These are phyloP conservation scores for Halictus rubicundus DNA, from an alignment of 1,140 invertebrate genomes.

Conservation along the genomic window DNA sequence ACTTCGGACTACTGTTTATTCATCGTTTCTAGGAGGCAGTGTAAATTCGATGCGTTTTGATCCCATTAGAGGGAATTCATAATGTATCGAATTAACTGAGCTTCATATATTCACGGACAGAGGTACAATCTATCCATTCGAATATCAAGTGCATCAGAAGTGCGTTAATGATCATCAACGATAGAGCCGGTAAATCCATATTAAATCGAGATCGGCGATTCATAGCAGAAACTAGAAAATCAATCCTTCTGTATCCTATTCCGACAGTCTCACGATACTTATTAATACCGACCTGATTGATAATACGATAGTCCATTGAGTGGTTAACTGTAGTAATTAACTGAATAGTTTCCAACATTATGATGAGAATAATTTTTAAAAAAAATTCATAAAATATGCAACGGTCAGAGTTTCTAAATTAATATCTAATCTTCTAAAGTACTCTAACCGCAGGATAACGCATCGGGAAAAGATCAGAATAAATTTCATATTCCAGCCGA, in stretches of 20 bases:
- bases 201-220: background rate
- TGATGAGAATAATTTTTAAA: too few relatives aligned
- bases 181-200: conserved; percentile 5
- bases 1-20: too few relatives aligned
- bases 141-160: background rate
- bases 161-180: conserved; percentile 11
- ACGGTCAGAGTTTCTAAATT: too few relatives aligned
- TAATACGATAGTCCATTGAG: background rate
- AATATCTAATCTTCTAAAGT: too few relatives aligned
- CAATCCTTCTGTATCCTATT: background rate
- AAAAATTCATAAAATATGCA: too few relatives aligned
- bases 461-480: too few relatives aligned
- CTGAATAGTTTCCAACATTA: too few relatives aligned
- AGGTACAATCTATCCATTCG: background rate
- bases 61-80: background rate
- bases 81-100: conserved; percentile 5
- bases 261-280: background rate
- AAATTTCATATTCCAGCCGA: too few relatives aligned
- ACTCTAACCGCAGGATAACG: too few relatives aligned
- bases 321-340: too few relatives aligned
- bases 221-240: background rate
- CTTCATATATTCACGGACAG: background rate
- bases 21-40: background rate
- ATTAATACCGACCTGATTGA: background rate
- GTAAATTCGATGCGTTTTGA: background rate